These are phyloP conservation scores for Oryzias javanicus DNA, from an alignment of 2,113 vertebrate species.

Conservation along the genomic window DNA sequence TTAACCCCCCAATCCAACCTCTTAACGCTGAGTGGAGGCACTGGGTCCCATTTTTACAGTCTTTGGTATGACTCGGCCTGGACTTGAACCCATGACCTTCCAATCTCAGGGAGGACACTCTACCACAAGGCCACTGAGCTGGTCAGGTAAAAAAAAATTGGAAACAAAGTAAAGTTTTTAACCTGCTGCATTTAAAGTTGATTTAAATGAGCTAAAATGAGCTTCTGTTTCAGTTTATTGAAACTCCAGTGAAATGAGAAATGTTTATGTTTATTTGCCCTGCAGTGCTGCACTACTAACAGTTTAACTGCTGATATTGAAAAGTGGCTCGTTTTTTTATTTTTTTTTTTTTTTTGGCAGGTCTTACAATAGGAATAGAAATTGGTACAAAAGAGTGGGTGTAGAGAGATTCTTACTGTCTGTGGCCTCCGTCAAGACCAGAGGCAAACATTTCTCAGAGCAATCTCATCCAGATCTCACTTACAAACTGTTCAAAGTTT, in stretches of 20 bases:
- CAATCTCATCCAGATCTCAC: slow-evolving; percentile 14
- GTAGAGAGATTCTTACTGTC: slow-evolving; percentile 62
- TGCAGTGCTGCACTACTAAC: slow-evolving; percentile 11
- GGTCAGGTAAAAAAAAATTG: no score
- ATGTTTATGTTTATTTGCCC: neutral
- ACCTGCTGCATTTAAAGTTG: neutral
- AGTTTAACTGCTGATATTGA: slow-evolving; percentile 33
- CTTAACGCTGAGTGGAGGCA: no score
- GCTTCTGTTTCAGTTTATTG: neutral
- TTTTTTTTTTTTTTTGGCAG: slow-evolving; percentile 48
- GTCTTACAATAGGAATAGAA: slow-evolving; percentile 48
- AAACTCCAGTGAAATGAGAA: neutral
- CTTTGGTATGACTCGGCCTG: no score
- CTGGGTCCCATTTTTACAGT: no score
- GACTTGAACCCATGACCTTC: no score
- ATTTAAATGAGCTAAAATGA: no score
- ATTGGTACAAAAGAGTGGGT: slow-evolving; percentile 63
- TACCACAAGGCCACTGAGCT: no score
- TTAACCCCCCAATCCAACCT: no score
- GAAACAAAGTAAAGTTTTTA: no score
- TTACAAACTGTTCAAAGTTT: neutral
- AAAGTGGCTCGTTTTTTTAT: slow-evolving; percentile 27
- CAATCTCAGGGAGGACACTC: no score
- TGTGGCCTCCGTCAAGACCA: slow-evolving; percentile 64
- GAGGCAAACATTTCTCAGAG: slow-evolving; percentile 38